phyloP scores from a whole-genome alignment of 2,888 invertebrate genomes.

The Anthoptus insignis region DNA sequence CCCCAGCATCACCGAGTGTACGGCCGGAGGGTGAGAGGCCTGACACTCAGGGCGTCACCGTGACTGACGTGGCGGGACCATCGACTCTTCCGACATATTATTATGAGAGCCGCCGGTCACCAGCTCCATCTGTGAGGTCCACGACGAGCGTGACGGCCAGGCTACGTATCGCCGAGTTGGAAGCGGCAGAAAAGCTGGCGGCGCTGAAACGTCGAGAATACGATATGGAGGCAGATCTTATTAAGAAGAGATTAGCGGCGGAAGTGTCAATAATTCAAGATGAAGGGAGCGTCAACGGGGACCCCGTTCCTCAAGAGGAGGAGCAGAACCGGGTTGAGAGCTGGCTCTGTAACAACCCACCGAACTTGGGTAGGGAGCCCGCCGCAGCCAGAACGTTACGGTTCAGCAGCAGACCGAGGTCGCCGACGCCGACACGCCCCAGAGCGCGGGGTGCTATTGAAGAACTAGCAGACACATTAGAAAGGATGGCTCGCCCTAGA shows the following conservation, averaged over 20 bases:
- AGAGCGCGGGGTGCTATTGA: constrained; percentile 1
- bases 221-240: constrained; percentile 7
- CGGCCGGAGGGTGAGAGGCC: not conserved
- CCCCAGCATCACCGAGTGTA: not conserved
- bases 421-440: not conserved
- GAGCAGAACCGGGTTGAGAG: constrained; percentile 4
- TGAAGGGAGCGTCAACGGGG: not conserved
- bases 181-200: constrained; percentile 19
- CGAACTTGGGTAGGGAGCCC: not conserved
- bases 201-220: not conserved
- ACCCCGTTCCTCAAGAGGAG: not conserved
- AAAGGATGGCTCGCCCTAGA: constrained; percentile 11
- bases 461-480: constrained; percentile 14
- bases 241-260: constrained; percentile 15
- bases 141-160: not conserved
- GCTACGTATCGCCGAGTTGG: not conserved
- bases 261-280: constrained; percentile 7
- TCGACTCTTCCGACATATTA: not conserved
- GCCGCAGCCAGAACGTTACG: not conserved
- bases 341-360: constrained; percentile 1
- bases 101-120: constrained; percentile 10
- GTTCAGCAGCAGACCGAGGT: not conserved
- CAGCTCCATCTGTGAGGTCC: constrained; percentile 2
- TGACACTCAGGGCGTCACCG: not conserved
- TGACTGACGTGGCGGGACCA: not conserved